Evolutionary conservation across 1,140 invertebrate species (phyloP).

Genomic region (Pachypsylla venusta): DNA sequence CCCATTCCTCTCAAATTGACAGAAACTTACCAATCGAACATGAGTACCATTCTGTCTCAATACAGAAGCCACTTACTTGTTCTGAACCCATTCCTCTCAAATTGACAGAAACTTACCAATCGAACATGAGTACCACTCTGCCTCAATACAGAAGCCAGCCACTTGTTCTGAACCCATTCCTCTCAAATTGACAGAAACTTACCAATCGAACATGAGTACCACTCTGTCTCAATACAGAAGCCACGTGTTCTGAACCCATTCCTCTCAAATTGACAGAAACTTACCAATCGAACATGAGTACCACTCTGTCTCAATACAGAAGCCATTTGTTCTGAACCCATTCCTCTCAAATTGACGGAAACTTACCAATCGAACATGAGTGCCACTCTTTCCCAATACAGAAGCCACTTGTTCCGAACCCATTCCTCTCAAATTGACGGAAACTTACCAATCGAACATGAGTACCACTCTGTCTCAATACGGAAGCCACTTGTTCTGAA

Average conservation of each 20-base stretch:
- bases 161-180: conserved; percentile 89
- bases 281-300: conserved; percentile 56
- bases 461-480: conserved; percentile 71
- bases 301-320: conserved; percentile 78
- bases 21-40: conserved; percentile 76
- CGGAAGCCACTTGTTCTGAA: conserved; percentile 83
- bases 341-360: conserved; percentile 79
- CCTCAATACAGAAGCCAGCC: conserved; percentile 71
- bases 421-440: conserved; percentile 81
- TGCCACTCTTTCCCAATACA: conserved; percentile 74
- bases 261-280: conserved; percentile 74
- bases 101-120: conserved; percentile 57
- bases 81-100: conserved; percentile 81
- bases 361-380: conserved; percentile 55
- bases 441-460: conserved; percentile 56
- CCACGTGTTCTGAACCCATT: conserved; percentile 85
- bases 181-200: conserved; percentile 76
- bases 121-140: conserved; percentile 73
- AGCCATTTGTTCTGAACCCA: conserved; percentile 86
- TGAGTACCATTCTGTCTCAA: conserved; percentile 70
- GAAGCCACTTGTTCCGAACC: conserved; percentile 85
- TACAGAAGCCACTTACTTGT: conserved; percentile 81
- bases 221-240: conserved; percentile 73
- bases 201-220: conserved; percentile 72
- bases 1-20: conserved; percentile 82